These are phyloP conservation scores for Scatophagus argus DNA, from an alignment of 2,113 vertebrate species.

Conservation along the genomic window DNA sequence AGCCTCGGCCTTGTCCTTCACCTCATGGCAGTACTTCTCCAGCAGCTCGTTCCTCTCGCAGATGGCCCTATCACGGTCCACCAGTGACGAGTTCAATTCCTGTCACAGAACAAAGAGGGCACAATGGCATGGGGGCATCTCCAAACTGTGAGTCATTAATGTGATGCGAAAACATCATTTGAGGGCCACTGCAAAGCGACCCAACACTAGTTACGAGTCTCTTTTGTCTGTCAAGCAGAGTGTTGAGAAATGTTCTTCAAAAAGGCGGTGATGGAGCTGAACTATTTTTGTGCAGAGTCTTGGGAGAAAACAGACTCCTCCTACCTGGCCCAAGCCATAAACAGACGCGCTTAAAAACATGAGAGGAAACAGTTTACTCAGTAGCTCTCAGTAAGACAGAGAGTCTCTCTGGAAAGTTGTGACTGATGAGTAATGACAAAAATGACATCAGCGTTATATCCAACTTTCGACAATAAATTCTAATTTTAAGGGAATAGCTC, in stretches of 20 bases:
- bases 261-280: constrained; percentile 20
- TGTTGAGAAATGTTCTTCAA: constrained; percentile 32
- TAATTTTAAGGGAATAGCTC: neutral
- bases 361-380: constrained; percentile 18
- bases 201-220: constrained; percentile 20
- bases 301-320: constrained; percentile 34
- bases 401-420: neutral
- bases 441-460: neutral
- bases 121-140: constrained; percentile 39
- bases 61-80: constrained; percentile 90
- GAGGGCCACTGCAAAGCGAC: constrained; percentile 26
- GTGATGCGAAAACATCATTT: constrained; percentile 17
- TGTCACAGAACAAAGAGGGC: constrained; percentile 59
- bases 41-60: constrained; percentile 93
- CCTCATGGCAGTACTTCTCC: constrained; percentile 93
- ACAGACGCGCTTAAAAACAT: constrained; percentile 7
- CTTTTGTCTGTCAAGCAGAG: constrained; percentile 26
- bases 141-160: constrained; percentile 38
- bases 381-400: neutral
- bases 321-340: neutral
- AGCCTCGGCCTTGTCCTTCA: constrained; percentile 92
- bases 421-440: constrained; percentile 13
- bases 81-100: constrained; percentile 89
- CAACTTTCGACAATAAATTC: neutral
- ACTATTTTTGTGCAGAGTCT: constrained; percentile 39